A percentile compares a stretch with the other conserved stretches of the same genome.
Conservation (phyloP, 2,888 invertebrate species). For the Eupelmus urozonus region DNA sequence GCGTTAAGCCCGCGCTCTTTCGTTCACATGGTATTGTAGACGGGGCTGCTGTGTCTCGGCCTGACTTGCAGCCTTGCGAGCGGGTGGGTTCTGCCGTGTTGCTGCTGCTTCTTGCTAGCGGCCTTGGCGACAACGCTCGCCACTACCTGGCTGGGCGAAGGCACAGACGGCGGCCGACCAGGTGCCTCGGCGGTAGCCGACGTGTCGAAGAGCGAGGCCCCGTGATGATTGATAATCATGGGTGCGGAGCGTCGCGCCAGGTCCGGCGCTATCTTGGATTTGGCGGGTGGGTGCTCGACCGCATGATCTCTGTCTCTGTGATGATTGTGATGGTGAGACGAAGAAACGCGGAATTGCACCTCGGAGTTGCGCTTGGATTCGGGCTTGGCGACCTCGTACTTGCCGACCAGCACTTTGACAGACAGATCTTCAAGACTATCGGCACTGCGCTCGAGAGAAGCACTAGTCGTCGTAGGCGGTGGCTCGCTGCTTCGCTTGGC, state of each 20-base stretch:
- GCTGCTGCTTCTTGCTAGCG: slow-evolving; percentile 89
- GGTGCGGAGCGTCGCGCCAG: slow-evolving; percentile 73
- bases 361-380: slow-evolving; percentile 68
- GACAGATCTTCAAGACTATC: slow-evolving; percentile 82
- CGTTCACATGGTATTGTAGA: slow-evolving; percentile 92
- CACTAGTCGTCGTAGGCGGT: slow-evolving; percentile 30
- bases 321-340: slow-evolving; percentile 17
- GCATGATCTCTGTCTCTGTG: slow-evolving; percentile 67
- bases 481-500: slow-evolving; percentile 60
- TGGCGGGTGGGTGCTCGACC: slow-evolving; percentile 73
- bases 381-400: slow-evolving; percentile 82
- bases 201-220: slow-evolving; percentile 61
- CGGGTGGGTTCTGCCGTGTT: slow-evolving; percentile 95
- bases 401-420: slow-evolving; percentile 86
- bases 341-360: slow-evolving; percentile 66
- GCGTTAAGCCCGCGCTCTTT: slow-evolving; percentile 2
- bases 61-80: slow-evolving; percentile 90
- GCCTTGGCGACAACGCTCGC: slow-evolving; percentile 85
- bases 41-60: slow-evolving; percentile 88
- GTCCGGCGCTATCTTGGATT: slow-evolving; percentile 72
- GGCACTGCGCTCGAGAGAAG: slow-evolving; percentile 27
- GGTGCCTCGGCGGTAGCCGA: slow-evolving; percentile 69
- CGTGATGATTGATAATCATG: slow-evolving; percentile 68
- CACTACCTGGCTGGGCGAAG: slow-evolving; percentile 81
- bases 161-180: slow-evolving; percentile 74